Conservation (phyloP, 2,113 vertebrate species). For the Rafetus swinhoei region DNA sequence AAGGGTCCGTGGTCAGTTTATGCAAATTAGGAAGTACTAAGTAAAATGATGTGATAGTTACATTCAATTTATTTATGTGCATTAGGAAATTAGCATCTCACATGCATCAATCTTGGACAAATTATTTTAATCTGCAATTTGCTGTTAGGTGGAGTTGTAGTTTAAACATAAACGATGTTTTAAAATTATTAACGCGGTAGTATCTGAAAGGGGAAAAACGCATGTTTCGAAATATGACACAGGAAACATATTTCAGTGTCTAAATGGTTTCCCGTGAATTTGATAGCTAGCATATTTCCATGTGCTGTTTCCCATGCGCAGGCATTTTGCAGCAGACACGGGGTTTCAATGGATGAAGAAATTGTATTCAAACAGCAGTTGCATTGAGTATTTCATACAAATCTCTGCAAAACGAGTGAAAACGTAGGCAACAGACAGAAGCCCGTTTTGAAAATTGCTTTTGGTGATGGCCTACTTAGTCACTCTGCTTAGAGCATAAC, state of each 20-base stretch:
- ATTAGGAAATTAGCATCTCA: neutral
- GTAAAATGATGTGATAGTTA: neutral
- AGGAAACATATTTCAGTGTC: neutral
- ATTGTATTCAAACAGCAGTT: neutral
- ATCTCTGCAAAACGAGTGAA: neutral
- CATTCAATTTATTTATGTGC: neutral
- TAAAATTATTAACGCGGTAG: neutral
- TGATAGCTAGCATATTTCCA: neutral
- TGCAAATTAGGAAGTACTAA: conserved; percentile 12
- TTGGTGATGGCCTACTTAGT: neutral
- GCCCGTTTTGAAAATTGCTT: neutral
- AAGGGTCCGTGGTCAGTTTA: conserved; percentile 4
- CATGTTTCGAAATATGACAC: neutral
- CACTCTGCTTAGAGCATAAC: neutral
- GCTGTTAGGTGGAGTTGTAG: neutral
- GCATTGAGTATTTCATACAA: neutral
- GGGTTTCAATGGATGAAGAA: neutral
- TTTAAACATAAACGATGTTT: neutral
- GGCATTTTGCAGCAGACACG: neutral
- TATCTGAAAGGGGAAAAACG: fast-evolving
- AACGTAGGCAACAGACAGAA: neutral
- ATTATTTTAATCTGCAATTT: neutral
- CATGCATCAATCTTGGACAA: fast-evolving
- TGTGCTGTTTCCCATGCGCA: neutral
- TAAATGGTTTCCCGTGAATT: neutral